These are phyloP conservation scores for Atherinosoma microstoma DNA, from an alignment of 2,797 vertebrate species.

Conservation along the genomic window DNA sequence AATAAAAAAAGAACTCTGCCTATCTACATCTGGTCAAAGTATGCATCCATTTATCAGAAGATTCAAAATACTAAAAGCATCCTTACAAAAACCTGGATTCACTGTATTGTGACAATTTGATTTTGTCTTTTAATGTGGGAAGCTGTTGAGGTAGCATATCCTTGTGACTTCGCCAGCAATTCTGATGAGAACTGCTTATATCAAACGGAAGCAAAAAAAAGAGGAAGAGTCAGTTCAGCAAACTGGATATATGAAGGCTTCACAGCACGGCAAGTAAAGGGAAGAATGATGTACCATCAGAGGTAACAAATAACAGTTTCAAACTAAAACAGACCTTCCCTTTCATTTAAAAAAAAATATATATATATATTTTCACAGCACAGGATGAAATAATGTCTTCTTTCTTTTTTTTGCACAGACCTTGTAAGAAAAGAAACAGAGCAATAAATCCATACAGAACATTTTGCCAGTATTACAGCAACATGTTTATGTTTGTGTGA, in stretches of 20 bases:
- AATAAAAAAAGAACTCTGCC: not conserved
- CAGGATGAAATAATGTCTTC: not conserved
- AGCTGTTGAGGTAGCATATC: not conserved
- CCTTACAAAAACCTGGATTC: not conserved
- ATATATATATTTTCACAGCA: not conserved
- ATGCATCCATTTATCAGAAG: not conserved
- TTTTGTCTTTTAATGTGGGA: not conserved
- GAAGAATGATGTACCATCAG: conserved; percentile 28
- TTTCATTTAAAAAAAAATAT: conserved; percentile 25
- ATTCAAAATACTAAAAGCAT: not conserved
- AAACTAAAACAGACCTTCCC: conserved; percentile 8
- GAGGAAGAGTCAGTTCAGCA: conserved; percentile 4
- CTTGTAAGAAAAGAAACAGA: not conserved
- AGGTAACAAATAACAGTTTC: conserved; percentile 23
- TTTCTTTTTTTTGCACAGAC: not conserved
- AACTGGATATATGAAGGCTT: conserved; percentile 21
- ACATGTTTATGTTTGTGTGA: not conserved
- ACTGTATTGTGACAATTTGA: not conserved
- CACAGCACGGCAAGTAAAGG: conserved; percentile 18
- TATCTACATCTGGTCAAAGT: not conserved
- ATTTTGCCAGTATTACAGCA: not conserved
- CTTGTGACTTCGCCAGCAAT: not conserved
- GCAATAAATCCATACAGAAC: not conserved
- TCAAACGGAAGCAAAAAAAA: conserved; percentile 8
- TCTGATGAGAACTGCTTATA: conserved; percentile 3